Evolutionary conservation across 2,888 invertebrate genomes (phyloP), one percentile per base, ranked within the genome.

Genomic region (Caenorhabditis sinica): DNA sequence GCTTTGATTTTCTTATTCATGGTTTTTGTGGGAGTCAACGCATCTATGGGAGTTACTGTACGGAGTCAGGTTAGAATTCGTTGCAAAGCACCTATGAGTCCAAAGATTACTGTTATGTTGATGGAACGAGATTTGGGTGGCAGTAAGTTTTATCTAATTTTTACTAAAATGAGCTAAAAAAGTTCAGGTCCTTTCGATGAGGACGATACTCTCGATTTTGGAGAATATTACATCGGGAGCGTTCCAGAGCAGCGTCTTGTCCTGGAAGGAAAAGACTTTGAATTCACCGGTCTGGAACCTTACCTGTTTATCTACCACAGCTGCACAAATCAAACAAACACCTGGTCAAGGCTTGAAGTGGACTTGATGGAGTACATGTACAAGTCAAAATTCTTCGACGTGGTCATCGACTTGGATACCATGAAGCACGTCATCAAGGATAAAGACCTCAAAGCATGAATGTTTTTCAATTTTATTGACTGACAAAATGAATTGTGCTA

Each of bases 241-340:
- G 17, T 25, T 0, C 75, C 71, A 15, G 65, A 75, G 33, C 20
- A 20, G n/a, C 17, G 9, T 11, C 11, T 76, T 13, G 4, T n/a
- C 0, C 40, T 84, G 17, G 4, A 15, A 20, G 84, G 84, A 17
- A 30, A 65, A n/a, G 76, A 84, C 13, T 43, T 60, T 15, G 85
- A 85, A n/a, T 20, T 72, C 15, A 20, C 28, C 11, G 85, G 85
- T 17, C 3, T 85, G 4, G 73, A 73, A 9, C 85, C 85, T 11
- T 85, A 85, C 23, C 4, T 85, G 0, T 17, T 30, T 11, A 36
- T 85, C 17, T 23, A 2, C 15, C 73, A 85, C 43, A 0, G 28
- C 8, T 85, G 85, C 43, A 40, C 13, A 0, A 28, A 25, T 1
- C 0, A 17, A 23, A 2, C 33, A 8, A 61, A 76, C 20, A 33